Conservation (phyloP, 2,888 invertebrate species). For the Tethea ocularis region DNA sequence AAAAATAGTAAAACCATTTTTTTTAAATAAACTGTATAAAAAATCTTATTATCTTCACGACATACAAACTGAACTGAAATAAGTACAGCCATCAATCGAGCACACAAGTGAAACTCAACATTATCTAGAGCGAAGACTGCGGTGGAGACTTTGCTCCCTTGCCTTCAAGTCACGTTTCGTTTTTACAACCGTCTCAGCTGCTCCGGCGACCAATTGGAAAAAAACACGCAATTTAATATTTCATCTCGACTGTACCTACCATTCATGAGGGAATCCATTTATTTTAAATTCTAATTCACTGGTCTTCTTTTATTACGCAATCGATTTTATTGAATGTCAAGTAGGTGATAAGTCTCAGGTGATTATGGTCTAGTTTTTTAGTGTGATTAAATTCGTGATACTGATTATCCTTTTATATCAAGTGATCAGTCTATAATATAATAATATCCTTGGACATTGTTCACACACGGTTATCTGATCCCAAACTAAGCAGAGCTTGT, state of each 20-base stretch:
- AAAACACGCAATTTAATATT: constrained; percentile 72
- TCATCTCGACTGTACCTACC: constrained; percentile 53
- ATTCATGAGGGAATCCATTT: constrained; percentile 73
- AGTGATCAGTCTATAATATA: no score
- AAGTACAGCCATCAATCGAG: constrained; percentile 1
- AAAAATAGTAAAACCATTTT: not conserved
- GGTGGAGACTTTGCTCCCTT: constrained; percentile 22
- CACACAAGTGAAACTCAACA: not conserved
- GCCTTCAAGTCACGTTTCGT: constrained; percentile 65
- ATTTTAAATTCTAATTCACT: constrained; percentile 79
- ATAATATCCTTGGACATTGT: no score
- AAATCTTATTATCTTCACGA: not conserved
- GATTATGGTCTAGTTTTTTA: not conserved
- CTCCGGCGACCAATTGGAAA: constrained; percentile 68
- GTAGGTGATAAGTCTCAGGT: constrained; percentile 33
- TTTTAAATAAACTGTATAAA: not conserved
- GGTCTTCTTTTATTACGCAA: constrained; percentile 68
- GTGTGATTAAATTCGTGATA: no score
- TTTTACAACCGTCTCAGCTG: constrained; percentile 80
- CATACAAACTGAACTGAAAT: not conserved
- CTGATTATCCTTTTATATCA: no score
- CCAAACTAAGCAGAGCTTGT: no score
- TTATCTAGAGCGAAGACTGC: not conserved
- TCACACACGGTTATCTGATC: no score
- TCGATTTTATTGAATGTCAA: constrained; percentile 73